Percentiles rank a stretch among this genome's conserved stretches.
Conservation (phyloP, 2,888 invertebrate genomes). For the Sclerodermus sp. region DNA sequence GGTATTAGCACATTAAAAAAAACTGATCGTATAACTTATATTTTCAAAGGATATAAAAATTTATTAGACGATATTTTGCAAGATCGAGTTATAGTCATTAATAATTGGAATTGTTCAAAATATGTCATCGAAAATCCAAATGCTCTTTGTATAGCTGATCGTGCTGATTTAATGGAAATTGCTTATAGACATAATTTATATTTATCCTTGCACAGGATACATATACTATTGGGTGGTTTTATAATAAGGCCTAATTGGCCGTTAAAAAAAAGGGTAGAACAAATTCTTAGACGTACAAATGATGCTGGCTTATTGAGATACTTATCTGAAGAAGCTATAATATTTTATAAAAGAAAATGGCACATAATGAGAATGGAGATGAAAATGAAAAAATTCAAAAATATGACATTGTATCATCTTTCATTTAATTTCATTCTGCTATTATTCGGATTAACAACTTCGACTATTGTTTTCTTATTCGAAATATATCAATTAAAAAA, state of each 20-base stretch:
- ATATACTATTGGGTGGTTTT: not conserved
- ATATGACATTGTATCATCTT: not conserved
- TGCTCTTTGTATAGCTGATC: not conserved
- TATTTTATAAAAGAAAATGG: slow-evolving; percentile 4
- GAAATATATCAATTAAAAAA: no score
- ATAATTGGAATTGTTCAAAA: slow-evolving; percentile 11
- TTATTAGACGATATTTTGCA: slow-evolving; percentile 1
- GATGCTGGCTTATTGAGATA: not conserved
- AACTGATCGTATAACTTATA: slow-evolving; percentile 2
- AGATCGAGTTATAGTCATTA: not conserved
- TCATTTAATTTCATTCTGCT: slow-evolving; percentile 7
- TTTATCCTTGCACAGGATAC: not conserved
- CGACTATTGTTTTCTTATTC: no score
- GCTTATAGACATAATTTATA: not conserved
- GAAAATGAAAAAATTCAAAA: not conserved
- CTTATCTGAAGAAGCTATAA: not conserved
- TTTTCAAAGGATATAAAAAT: not conserved
- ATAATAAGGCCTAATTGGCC: not conserved
- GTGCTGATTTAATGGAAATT: not conserved
- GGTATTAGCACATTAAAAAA: not conserved
- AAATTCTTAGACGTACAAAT: not conserved
- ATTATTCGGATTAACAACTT: not conserved
- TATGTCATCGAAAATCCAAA: slow-evolving; percentile 2
- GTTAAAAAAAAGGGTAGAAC: not conserved
- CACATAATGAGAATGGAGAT: not conserved